These are phyloP conservation scores for Formica exsecta DNA, from an alignment of 1,140 invertebrate species.

Conservation along the genomic window DNA sequence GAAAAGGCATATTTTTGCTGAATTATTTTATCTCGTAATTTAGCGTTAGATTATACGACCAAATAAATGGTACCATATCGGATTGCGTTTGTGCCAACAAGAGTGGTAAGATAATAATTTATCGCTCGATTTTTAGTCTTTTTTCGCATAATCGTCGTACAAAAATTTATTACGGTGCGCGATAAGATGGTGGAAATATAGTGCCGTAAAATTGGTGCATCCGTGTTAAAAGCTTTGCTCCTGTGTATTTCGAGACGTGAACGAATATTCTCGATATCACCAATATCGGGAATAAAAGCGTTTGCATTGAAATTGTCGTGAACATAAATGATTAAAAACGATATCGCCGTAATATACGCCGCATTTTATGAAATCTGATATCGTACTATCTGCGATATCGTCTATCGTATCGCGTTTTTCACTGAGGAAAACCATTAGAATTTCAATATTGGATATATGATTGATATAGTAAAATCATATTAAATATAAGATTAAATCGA, in stretches of 20 bases:
- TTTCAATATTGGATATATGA: slow-evolving; percentile 25
- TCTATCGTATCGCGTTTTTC: neutral
- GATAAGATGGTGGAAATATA: slow-evolving; percentile 51
- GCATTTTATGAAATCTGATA: slow-evolving; percentile 57
- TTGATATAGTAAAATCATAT: neutral
- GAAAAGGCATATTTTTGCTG: neutral
- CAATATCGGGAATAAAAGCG: slow-evolving; percentile 56
- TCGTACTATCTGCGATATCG: neutral
- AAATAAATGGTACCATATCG: slow-evolving; percentile 33
- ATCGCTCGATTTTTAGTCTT: slow-evolving; percentile 36
- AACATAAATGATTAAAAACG: slow-evolving; percentile 52
- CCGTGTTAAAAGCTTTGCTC: slow-evolving; percentile 35
- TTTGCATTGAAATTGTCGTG: slow-evolving; percentile 49
- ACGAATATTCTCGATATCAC: slow-evolving; percentile 47
- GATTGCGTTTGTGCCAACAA: slow-evolving; percentile 46
- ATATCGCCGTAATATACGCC: neutral
- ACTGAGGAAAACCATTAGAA: neutral
- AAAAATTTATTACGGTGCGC: slow-evolving; percentile 40
- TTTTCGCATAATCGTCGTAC: slow-evolving; percentile 37
- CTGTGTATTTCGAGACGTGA: slow-evolving; percentile 14
- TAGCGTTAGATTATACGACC: neutral
- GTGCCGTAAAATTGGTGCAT: slow-evolving; percentile 43
- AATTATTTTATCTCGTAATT: slow-evolving; percentile 22
- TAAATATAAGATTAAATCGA: slow-evolving; percentile 22
- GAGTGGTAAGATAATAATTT: slow-evolving; percentile 40